phyloP scores from a whole-genome alignment of 2,797 vertebrate genomes.

The Todus mexicanus region DNA sequence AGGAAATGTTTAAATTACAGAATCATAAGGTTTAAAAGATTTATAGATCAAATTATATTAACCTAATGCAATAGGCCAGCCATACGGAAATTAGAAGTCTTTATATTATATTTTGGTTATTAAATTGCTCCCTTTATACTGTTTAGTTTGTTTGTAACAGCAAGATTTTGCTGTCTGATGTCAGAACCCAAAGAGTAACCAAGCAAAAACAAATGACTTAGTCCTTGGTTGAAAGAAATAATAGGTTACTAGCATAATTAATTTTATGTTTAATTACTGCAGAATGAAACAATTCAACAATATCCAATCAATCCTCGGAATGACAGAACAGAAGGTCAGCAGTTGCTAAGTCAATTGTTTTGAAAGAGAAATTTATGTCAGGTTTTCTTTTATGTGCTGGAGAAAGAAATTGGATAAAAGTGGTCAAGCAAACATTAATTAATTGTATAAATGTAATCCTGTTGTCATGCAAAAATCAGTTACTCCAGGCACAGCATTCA shows the following conservation, averaged over 20 bases:
- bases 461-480: slow-evolving; percentile 71
- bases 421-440: slow-evolving; percentile 81
- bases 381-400: slow-evolving; percentile 78
- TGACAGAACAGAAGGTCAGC: slow-evolving; percentile 83
- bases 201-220: slow-evolving; percentile 78
- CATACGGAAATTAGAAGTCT: slow-evolving; percentile 78
- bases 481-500: slow-evolving; percentile 9
- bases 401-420: slow-evolving; percentile 82
- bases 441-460: slow-evolving; percentile 78
- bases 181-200: slow-evolving; percentile 71
- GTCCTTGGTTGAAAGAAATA: slow-evolving; percentile 81
- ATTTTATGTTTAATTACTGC: slow-evolving; percentile 84
- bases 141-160: slow-evolving; percentile 69
- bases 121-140: slow-evolving; percentile 74
- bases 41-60: slow-evolving; percentile 78
- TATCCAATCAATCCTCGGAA: slow-evolving; percentile 79
- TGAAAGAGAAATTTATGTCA: slow-evolving; percentile 83
- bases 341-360: slow-evolving; percentile 84
- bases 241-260: slow-evolving; percentile 83
- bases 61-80: slow-evolving; percentile 76
- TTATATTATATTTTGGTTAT: slow-evolving; percentile 75
- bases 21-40: slow-evolving; percentile 80
- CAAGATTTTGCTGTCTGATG: slow-evolving; percentile 64
- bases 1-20: slow-evolving; percentile 83
- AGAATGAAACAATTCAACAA: slow-evolving; percentile 84